These are phyloP conservation scores for Noctua janthina DNA, from an alignment of 2,888 invertebrate species.

Conservation along the genomic window DNA sequence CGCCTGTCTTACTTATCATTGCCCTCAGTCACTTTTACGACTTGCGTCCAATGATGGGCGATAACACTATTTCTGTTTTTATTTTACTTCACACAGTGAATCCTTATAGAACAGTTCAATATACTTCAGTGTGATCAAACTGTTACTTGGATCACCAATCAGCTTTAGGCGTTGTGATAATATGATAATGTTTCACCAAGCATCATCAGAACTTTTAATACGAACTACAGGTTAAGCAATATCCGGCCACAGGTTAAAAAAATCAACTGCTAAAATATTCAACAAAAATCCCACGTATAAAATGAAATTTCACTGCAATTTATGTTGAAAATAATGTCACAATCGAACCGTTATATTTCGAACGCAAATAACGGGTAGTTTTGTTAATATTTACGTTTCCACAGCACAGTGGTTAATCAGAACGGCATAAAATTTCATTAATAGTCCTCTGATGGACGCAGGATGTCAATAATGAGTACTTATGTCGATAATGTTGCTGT, in stretches of 20 bases:
- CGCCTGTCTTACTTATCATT: constrained; percentile 36
- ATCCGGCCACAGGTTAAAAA: background rate
- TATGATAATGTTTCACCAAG: background rate
- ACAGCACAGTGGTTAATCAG: constrained; percentile 32
- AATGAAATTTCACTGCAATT: constrained; percentile 20
- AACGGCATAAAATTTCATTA: constrained; percentile 47
- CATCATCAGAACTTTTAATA: constrained; percentile 4
- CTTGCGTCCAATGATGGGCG: constrained; percentile 37
- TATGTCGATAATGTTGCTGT: constrained; percentile 41
- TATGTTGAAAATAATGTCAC: constrained; percentile 40
- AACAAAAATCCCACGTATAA: constrained; percentile 17
- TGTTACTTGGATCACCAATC: background rate
- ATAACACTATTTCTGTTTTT: constrained; percentile 39
- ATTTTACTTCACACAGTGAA: constrained; percentile 25
- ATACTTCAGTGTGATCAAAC: background rate
- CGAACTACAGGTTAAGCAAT: background rate
- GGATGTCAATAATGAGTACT: constrained; percentile 30
- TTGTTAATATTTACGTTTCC: constrained; percentile 42
- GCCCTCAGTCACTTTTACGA: constrained; percentile 45
- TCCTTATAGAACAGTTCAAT: background rate
- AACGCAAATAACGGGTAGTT: constrained; percentile 38
- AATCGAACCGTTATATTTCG: constrained; percentile 32
- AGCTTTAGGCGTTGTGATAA: background rate
- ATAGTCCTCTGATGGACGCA: constrained; percentile 38
- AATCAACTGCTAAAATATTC: constrained; percentile 25